These are phyloP conservation scores for Pseudomyrmex sp. DNA, from an alignment of 1,140 invertebrate genomes.

Conservation along the genomic window DNA sequence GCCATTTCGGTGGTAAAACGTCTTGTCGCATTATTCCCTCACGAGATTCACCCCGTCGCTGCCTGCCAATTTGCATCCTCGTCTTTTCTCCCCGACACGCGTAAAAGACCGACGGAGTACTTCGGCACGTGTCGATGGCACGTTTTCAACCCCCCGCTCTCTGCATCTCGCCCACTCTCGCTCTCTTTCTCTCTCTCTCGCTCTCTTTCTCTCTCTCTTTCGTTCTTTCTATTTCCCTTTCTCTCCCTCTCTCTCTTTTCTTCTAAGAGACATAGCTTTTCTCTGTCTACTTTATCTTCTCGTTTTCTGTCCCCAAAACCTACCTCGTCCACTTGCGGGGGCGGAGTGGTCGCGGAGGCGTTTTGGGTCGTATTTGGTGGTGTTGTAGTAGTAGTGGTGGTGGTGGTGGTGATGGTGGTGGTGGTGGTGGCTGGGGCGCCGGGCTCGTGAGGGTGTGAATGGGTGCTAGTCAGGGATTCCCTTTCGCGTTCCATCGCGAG, in stretches of 20 bases:
- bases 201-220: neutral
- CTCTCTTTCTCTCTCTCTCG: neutral
- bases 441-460: slow-evolving; percentile 81
- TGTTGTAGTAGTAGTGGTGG: slow-evolving; percentile 76
- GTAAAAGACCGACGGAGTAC: slow-evolving; percentile 40
- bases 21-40: slow-evolving; percentile 17
- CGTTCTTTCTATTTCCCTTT: neutral
- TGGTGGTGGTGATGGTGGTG: slow-evolving; percentile 73
- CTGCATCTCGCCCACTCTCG: slow-evolving; percentile 29
- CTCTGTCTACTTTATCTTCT: slow-evolving; percentile 23
- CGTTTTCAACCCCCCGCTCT: slow-evolving; percentile 40
- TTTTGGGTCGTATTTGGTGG: slow-evolving; percentile 83
- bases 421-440: slow-evolving; percentile 74
- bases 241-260: neutral
- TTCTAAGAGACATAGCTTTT: neutral
- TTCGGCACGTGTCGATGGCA: slow-evolving; percentile 44
- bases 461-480: slow-evolving; percentile 85
- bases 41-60: slow-evolving; percentile 8
- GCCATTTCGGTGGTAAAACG: slow-evolving; percentile 4
- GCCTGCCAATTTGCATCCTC: slow-evolving; percentile 48
- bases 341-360: slow-evolving; percentile 80
- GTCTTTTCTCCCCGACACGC: slow-evolving; percentile 50
- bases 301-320: slow-evolving; percentile 80
- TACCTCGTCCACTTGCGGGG: slow-evolving; percentile 84
- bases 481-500: slow-evolving; percentile 90